Base-by-base conservation (phyloP, 2,888 invertebrate genomes). In the Meteorus colon region DNA sequence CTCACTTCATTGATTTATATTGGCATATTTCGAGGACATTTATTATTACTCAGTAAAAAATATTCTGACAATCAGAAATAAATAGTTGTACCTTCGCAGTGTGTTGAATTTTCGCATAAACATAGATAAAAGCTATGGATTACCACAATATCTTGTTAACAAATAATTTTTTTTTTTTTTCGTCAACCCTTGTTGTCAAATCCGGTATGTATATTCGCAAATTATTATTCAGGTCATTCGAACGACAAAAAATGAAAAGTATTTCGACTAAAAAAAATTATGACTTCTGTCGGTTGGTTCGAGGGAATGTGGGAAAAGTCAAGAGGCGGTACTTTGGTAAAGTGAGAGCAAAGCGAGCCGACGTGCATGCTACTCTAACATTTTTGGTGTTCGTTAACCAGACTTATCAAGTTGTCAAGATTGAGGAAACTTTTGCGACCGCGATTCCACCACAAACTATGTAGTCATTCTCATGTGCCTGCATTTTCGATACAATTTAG, bases 271-370 rank as follows among this genome's bases (percentile, higher is more conserved):
- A 41, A 60, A 70, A 41, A 70, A 60, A 51, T 70, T 19, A 8
- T 37, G 27, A 62, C 34, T 4, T 69, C 3, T 69, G 55, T 37
- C 24, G 29, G 48, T 37, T 24, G 14, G 34, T 1, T 59, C 16
- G 48, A 67, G 65, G 27, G 31, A 62, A 45, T n/a, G 27, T 12
- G 27, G 45, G 55, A 34, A 14, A 68, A 73, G 59, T 66, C 73
- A 29, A 34, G 29, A 67, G 78, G 79, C 86, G 85, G 87, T 77
- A 29, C 87, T 87, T 88, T 88, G 86, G 87, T 86, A 84, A 85
- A 86, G 81, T 78, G 87, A 88, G 82, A 86, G 84, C 83, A 78
- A 81, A 79, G 81, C 77, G 75, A 76, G 76, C 63, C 73, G 71
- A 68, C 60, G 37, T 72, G 62, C 74, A 79, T 80, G 19, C 78